Conservation (phyloP, 2,888 invertebrate species). For the Dysmachus trigonus region DNA sequence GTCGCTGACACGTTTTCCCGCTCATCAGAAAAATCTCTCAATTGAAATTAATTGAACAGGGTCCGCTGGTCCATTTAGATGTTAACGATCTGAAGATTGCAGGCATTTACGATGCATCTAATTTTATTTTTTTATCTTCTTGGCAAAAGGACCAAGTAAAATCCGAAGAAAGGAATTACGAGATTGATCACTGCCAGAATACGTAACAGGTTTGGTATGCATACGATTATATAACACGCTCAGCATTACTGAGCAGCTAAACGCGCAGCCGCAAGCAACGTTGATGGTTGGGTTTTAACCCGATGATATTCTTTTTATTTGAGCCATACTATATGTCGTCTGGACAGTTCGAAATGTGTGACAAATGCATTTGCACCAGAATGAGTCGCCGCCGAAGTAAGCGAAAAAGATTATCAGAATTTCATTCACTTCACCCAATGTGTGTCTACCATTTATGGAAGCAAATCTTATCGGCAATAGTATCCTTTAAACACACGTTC, state of each 20-base stretch:
- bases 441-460: background rate
- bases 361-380: background rate
- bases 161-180: background rate
- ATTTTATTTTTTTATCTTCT: conserved; percentile 4
- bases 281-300: background rate
- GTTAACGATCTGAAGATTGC: conserved; percentile 25
- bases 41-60: conserved; percentile 12
- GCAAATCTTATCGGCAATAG: too few species aligned
- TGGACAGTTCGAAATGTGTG: background rate
- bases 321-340: background rate
- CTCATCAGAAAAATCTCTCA: conserved; percentile 18
- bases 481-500: too few species aligned
- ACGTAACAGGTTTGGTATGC: conserved; percentile 25
- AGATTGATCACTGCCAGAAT: conserved; percentile 24
- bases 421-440: background rate
- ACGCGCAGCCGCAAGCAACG: background rate
- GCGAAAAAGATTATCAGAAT: background rate
- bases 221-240: conserved; percentile 27
- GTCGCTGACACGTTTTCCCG: background rate
- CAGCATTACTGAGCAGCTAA: background rate
- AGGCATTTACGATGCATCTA: conserved; percentile 20
- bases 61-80: conserved; percentile 18
- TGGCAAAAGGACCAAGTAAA: background rate
- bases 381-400: background rate
- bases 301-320: background rate